Base-by-base conservation (phyloP, 2,113 vertebrate genomes). In the Catharus bicknelli region DNA sequence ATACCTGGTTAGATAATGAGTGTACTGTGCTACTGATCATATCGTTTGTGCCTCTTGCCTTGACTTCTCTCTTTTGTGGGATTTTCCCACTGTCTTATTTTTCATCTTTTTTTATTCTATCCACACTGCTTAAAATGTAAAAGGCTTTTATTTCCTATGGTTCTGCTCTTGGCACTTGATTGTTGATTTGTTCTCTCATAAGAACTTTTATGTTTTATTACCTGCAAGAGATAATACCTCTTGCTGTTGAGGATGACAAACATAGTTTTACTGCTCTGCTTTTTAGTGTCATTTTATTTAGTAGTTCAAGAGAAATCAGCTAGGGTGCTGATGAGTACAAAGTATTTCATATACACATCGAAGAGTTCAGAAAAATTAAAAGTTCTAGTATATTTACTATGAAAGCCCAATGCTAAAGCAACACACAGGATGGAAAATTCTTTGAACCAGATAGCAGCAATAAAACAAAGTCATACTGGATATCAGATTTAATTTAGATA, bases 251-350 rank as follows among this genome's bases (percentile, higher is more conserved):
- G 12, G 38, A 73, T 9, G 22, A 64, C 51, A 93, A 85, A 58
- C 2, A 0, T 45, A 10, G 18, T 34, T 89, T 83, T 90, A 34
- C 11, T 5, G 5, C 8, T 87, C 23, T 63, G 18, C 40, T 78
- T 93, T 84, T 90, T 70, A 58, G 21, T 79, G 58, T 80, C 22
- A 38, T 82, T 92, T 59, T 59, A 55, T 86, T 88, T 36, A 79
- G 18, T 27, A 77, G 36, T 74, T 88, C 61, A 92, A 90, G 66
- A 95, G 36, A 91, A 93, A 95, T 64, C 55, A 72, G 16, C 16
- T 75, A 36, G 29, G 32, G 25, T 84, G 68, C 14, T 92, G 89
- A 85, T 77, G 53, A 90, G 42, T 57, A 64, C 48, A 54, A 90
- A 95, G 45, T 67, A 64, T 74, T 83, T 90, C 21, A 83, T 42